Percentiles rank a stretch among this genome's conserved stretches.
These are phyloP conservation scores for Anolis sagrei DNA, from an alignment of 2,113 vertebrate species.

Conservation along the genomic window DNA sequence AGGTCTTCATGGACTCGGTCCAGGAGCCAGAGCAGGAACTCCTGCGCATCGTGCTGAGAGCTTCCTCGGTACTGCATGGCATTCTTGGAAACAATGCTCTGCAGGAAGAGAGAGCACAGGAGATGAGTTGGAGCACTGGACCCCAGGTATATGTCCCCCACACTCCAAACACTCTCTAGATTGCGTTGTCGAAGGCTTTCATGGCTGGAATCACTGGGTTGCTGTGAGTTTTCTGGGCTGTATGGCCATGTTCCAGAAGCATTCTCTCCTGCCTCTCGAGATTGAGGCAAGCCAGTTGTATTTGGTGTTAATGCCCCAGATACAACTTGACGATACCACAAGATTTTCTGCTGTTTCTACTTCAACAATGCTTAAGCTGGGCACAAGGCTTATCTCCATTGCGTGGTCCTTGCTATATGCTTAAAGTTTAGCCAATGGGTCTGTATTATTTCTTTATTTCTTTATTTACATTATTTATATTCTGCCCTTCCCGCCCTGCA, in stretches of 20 bases:
- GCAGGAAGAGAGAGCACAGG: slow-evolving; percentile 45
- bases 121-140: fast-evolving
- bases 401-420: not conserved
- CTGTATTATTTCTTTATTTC: no score
- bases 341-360: not conserved
- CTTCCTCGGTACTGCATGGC: slow-evolving; percentile 95
- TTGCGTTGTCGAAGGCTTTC: no score
- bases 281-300: no score
- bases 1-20: slow-evolving; percentile 97
- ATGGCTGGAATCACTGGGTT: no score
- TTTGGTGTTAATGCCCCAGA: no score
- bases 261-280: no score
- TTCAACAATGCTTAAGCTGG: not conserved
- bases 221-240: no score
- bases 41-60: slow-evolving; percentile 96
- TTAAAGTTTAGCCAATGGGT: not conserved
- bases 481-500: no score
- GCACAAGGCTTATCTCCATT: not conserved
- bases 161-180: not conserved
- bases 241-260: no score
- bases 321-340: not conserved
- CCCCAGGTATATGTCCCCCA: fast-evolving
- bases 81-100: slow-evolving; percentile 94
- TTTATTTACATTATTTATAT: no score
- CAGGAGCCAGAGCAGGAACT: slow-evolving; percentile 97